Evolutionary conservation across 2,888 invertebrate genomes (phyloP).

Genomic region (Trissoscelio sp.): DNA sequence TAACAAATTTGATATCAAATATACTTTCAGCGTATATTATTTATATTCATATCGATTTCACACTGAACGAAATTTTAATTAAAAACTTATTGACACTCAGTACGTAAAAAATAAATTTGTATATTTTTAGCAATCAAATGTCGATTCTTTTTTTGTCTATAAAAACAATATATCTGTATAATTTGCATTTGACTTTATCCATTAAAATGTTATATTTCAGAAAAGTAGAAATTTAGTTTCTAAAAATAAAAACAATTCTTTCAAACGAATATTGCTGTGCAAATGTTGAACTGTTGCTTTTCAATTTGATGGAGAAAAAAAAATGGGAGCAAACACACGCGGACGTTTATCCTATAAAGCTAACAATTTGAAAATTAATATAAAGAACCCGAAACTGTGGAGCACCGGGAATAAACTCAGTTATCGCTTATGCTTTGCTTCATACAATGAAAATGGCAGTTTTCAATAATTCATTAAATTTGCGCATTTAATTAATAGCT

Average conservation of each 20-base stretch:
- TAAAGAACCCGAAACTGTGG: constrained; percentile 8
- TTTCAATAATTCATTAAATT: constrained; percentile 48
- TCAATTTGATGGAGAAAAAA: constrained; percentile 2
- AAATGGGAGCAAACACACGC: not conserved
- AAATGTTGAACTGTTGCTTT: not conserved
- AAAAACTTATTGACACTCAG: too few species aligned
- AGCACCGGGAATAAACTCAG: not conserved
- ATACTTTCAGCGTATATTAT: too few species aligned
- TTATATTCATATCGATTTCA: too few species aligned
- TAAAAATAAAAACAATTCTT: not conserved
- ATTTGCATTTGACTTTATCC: too few species aligned
- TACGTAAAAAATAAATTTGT: too few species aligned
- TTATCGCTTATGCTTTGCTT: constrained; percentile 16
- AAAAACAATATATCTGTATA: too few species aligned
- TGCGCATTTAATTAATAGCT: constrained; percentile 48
- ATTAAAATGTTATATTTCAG: too few species aligned
- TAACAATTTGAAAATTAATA: constrained; percentile 22
- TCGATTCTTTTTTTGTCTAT: too few species aligned
- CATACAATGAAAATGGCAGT: constrained; percentile 30
- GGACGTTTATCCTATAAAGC: constrained; percentile 9
- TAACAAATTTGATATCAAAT: too few species aligned
- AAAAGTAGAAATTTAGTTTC: not conserved
- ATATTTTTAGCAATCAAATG: too few species aligned
- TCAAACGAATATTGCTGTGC: not conserved
- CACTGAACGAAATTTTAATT: too few species aligned